Conservation (phyloP, 2,113 vertebrate species). For the Larimichthys polyactis region DNA sequence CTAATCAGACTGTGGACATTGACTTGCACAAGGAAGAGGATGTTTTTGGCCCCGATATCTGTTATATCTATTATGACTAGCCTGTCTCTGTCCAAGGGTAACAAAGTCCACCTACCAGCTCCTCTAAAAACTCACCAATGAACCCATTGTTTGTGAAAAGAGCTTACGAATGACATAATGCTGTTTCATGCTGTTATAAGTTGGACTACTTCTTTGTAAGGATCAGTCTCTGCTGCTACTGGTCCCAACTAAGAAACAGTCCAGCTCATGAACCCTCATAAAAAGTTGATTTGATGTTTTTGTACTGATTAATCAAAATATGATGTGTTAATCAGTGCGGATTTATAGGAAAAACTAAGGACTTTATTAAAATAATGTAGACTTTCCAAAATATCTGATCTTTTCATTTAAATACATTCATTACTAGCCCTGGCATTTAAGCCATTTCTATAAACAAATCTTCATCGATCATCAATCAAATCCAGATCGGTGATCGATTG, state of each 20-base stretch:
- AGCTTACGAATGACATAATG: neutral
- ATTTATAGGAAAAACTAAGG: neutral
- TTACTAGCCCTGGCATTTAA: neutral
- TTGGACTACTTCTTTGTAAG: neutral
- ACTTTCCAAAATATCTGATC: neutral
- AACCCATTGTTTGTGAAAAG: neutral
- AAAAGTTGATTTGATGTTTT: neutral
- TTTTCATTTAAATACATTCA: neutral
- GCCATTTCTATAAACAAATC: neutral
- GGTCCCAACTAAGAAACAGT: neutral
- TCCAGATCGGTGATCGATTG: neutral
- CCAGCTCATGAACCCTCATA: neutral
- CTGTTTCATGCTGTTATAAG: neutral
- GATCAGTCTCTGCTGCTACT: neutral
- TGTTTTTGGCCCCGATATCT: no score
- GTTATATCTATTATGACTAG: no score
- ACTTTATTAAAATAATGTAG: neutral
- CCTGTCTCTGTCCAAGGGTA: no score
- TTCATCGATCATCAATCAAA: no score
- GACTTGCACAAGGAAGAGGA: no score
- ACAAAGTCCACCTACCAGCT: no score
- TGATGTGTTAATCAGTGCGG: neutral
- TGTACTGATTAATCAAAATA: neutral
- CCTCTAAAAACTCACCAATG: no score
- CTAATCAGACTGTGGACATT: no score